A percentile compares a stretch with the other conserved stretches of the same genome.
phyloP scores from a whole-genome alignment of 2,113 vertebrate genomes.

The Etia nguti region DNA sequence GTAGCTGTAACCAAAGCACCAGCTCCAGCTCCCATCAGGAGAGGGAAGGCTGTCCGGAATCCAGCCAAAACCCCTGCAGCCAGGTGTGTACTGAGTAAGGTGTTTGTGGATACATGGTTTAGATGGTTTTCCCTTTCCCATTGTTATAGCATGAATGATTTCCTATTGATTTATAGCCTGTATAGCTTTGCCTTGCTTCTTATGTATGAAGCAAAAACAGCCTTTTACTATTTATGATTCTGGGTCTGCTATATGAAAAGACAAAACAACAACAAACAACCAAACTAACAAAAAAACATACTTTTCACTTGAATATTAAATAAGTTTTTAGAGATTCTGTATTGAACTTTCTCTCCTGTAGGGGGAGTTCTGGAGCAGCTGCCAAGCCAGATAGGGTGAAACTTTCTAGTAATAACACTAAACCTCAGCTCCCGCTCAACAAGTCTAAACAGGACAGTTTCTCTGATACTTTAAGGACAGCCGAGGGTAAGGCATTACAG shows the following conservation, averaged over 20 bases:
- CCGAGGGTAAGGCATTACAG: constrained; percentile 6
- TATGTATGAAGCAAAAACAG: background rate
- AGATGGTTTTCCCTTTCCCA: background rate
- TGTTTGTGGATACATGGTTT: background rate
- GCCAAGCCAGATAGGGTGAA: background rate
- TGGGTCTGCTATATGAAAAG: background rate
- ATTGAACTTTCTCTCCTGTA: constrained; percentile 33
- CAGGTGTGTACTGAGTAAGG: constrained; percentile 38
- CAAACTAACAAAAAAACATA: background rate
- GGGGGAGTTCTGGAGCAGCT: constrained; percentile 51
- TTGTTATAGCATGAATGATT: background rate
- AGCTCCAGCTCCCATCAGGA: background rate
- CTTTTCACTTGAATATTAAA: background rate
- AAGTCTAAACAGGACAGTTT: constrained; percentile 20
- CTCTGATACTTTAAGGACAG: background rate
- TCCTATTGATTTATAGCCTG: background rate
- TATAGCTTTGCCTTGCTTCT: background rate
- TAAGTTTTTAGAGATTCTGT: background rate
- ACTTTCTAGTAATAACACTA: background rate
- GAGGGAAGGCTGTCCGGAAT: constrained; percentile 2
- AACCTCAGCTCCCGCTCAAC: background rate
- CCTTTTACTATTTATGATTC: background rate
- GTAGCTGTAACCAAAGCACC: constrained; percentile 10
- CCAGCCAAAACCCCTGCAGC: constrained; percentile 21
- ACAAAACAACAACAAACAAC: background rate